A percentile compares a stretch with the other conserved stretches of the same genome.
Evolutionary conservation across 1,140 invertebrate species (phyloP).

Genomic region (Solenopsis invicta): DNA sequence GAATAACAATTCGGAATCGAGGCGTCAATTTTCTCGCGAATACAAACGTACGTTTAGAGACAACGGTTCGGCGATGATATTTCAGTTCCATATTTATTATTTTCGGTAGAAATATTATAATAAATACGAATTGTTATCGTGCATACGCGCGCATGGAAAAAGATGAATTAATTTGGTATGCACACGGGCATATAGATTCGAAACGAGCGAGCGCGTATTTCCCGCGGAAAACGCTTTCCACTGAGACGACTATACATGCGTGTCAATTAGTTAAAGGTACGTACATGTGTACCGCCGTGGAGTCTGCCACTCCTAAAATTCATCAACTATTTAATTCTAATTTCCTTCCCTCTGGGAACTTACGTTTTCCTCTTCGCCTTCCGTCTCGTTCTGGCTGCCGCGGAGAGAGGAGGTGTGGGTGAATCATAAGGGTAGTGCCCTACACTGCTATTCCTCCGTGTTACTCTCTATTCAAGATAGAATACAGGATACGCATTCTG

Average conservation of each 20-base stretch:
- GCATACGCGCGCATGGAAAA: neutral
- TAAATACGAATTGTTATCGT: constrained; percentile 27
- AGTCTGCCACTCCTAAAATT: constrained; percentile 80
- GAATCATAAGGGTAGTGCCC: constrained; percentile 57
- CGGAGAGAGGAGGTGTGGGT: constrained; percentile 11
- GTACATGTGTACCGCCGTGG: constrained; percentile 61
- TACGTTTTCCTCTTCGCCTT: constrained; percentile 64
- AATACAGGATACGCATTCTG: constrained; percentile 40
- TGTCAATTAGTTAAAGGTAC: constrained; percentile 72
- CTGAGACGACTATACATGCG: constrained; percentile 66
- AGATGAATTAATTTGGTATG: constrained; percentile 42
- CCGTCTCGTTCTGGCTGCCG: constrained; percentile 56
- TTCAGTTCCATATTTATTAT: constrained; percentile 7
- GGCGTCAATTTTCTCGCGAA: neutral
- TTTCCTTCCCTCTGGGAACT: constrained; percentile 78
- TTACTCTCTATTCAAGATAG: constrained; percentile 62
- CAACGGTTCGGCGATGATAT: neutral
- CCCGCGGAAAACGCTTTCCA: constrained; percentile 55
- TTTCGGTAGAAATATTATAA: constrained; percentile 33
- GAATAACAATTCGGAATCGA: constrained; percentile 20
- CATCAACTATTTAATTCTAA: constrained; percentile 84
- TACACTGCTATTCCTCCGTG: constrained; percentile 45
- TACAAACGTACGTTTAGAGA: neutral
- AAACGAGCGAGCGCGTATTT: constrained; percentile 19
- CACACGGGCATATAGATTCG: constrained; percentile 27